A percentile compares a stretch with the other conserved stretches of the same genome.
Evolutionary conservation across 2,888 invertebrate species (phyloP).

Genomic region (Ptychoptera albimana): DNA sequence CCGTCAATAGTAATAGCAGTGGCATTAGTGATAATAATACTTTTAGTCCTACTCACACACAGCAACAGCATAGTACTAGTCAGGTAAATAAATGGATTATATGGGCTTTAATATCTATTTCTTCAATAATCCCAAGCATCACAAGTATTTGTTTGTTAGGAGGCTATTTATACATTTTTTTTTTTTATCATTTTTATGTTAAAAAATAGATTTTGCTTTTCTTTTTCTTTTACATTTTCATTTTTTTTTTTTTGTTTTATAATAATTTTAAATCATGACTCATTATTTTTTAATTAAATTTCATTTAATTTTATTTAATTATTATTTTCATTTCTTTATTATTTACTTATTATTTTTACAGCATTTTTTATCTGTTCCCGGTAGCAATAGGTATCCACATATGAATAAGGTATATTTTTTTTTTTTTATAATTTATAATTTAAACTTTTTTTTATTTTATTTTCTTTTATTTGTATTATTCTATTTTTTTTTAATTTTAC

Average conservation of each 20-base stretch:
- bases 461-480: slow-evolving; percentile 21
- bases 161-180: background rate
- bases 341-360: slow-evolving; percentile 42
- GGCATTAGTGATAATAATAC: slow-evolving; percentile 9
- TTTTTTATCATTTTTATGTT: background rate
- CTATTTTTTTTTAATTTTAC: slow-evolving; percentile 1
- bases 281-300: slow-evolving; percentile 13
- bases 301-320: slow-evolving; percentile 12
- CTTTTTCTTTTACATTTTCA: background rate
- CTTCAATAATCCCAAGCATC: background rate
- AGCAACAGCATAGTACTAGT: slow-evolving; percentile 9
- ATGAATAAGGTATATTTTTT: slow-evolving; percentile 57
- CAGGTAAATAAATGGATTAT: slow-evolving; percentile 6
- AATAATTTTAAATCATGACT: slow-evolving; percentile 4
- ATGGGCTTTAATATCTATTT: background rate
- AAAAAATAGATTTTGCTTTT: background rate
- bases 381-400: slow-evolving; percentile 70
- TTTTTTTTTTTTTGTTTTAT: background rate
- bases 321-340: slow-evolving; percentile 35
- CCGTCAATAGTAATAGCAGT: background rate
- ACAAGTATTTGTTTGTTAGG: background rate
- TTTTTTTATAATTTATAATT: slow-evolving; percentile 13
- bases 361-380: slow-evolving; percentile 76
- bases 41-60: slow-evolving; percentile 13
- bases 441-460: slow-evolving; percentile 22